Conservation (phyloP, 2,888 invertebrate genomes). For the Toxonevra muliebris region DNA sequence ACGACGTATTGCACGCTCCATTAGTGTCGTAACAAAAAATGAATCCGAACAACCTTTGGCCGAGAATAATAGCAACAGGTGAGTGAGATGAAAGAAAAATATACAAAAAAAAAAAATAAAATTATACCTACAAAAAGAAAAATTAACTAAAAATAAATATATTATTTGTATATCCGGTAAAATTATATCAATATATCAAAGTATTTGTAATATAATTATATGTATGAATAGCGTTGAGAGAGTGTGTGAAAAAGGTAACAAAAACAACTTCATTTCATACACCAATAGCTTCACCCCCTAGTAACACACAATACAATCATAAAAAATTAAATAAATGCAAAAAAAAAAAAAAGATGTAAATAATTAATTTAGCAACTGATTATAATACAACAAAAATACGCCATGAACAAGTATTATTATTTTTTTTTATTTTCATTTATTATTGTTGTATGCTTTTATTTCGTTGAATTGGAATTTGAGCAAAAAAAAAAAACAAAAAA, state of each 20-base stretch:
- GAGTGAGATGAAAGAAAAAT: neutral
- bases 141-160: neutral
- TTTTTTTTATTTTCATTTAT: slow-evolving; percentile 22
- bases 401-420: slow-evolving; percentile 37
- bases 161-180: too few relatives aligned
- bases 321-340: too few relatives aligned
- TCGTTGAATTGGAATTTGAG: slow-evolving; percentile 7
- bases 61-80: slow-evolving; percentile 51
- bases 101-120: neutral
- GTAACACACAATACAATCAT: too few relatives aligned
- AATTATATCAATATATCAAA: too few relatives aligned
- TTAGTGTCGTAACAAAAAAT: slow-evolving; percentile 64
- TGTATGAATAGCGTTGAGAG: too few relatives aligned
- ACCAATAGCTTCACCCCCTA: too few relatives aligned
- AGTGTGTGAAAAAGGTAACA: too few relatives aligned
- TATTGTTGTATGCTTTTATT: slow-evolving; percentile 27
- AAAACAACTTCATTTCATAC: too few relatives aligned
- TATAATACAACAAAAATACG: slow-evolving; percentile 5
- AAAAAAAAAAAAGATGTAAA: too few relatives aligned
- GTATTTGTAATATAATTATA: too few relatives aligned
- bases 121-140: slow-evolving; percentile 37
- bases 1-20: slow-evolving; percentile 63
- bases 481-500: neutral
- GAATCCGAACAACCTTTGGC: slow-evolving; percentile 64
- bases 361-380: neutral